Base-by-base conservation (phyloP, 2,888 invertebrate genomes). In the Drosophila nr. perissopoda region DNA sequence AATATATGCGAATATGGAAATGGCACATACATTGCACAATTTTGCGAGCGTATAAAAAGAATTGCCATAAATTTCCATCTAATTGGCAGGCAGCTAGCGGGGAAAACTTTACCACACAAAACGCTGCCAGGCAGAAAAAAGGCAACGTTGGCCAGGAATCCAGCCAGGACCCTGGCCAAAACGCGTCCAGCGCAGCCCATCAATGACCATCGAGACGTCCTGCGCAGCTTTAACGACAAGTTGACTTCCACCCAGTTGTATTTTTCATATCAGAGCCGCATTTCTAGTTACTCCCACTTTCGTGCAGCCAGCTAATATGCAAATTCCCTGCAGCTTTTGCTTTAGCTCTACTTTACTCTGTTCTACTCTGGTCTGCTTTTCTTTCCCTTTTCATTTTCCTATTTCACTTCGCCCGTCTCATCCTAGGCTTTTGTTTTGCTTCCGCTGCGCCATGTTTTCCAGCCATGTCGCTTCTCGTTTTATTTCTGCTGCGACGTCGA, bases 261-360 rank as follows among this genome's bases (percentile, higher is more conserved):
- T 4, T 36, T 38, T n/a, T 57, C 29, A 21, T 42, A 57, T 42
- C 31, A 40, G 25, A 51, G 27, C 67, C 38, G 34, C 58, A 64
- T 38, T 69, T 72, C 42, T 59, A 58, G 70, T 68, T 62, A 21
- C 62, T 64, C 40, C 60, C 63, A 67, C 53, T 63, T 71, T 77
- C 76, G 82, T 80, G 81, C 82, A 29, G 56, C 38, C 38, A 73
- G 83, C 85, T 82, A 87, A 85, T 87, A 87, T 89, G 89, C 86
- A 87, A 89, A 87, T 87, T 80, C 78, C 82, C 87, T 82, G 75
- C 70, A 87, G 87, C 87, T 77, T 80, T 87, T 85, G 80, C 77
- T 84, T 78, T 69, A 57, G 74, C 72, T 74, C 66, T 69, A 62
- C 73, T 76, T 72, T 74, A 16, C 40, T 72, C 64, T 67, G 78